phyloP scores from a whole-genome alignment of 2,888 invertebrate genomes.

The Automeris io region DNA sequence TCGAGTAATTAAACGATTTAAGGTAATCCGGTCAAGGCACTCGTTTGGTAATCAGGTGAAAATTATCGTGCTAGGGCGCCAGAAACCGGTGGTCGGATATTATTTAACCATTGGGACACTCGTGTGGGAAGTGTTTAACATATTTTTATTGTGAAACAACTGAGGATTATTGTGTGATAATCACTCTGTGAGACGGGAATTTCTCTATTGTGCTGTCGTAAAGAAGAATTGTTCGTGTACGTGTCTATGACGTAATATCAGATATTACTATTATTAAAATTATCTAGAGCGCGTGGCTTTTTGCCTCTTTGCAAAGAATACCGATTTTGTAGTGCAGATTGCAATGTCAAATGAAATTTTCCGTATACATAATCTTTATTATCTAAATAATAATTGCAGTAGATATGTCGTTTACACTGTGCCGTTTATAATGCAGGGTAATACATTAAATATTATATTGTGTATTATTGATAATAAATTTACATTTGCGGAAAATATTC shows the following conservation, averaged over 20 bases:
- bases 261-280: slow-evolving; percentile 13
- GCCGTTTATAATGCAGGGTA: no score
- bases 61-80: slow-evolving; percentile 38
- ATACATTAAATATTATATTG: no score
- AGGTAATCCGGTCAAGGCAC: slow-evolving; percentile 10
- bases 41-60: slow-evolving; percentile 37
- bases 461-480: no score
- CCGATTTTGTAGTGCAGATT: slow-evolving; percentile 7
- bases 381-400: background rate
- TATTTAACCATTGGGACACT: slow-evolving; percentile 38
- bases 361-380: background rate
- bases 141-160: slow-evolving; percentile 34
- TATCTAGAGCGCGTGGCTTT: slow-evolving; percentile 3
- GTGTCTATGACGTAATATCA: slow-evolving; percentile 16
- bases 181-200: slow-evolving; percentile 56
- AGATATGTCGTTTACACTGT: background rate
- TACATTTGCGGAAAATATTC: no score
- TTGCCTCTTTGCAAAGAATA: background rate
- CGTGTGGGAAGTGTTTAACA: slow-evolving; percentile 53
- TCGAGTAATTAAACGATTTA: slow-evolving; percentile 21
- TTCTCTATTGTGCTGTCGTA: slow-evolving; percentile 53
- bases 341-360: background rate
- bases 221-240: slow-evolving; percentile 12
- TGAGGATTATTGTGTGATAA: slow-evolving; percentile 48
- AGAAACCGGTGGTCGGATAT: slow-evolving; percentile 32